Evolutionary conservation across 1,140 invertebrate species (phyloP).

Genomic region (Diachasmimorpha longicaudata): DNA sequence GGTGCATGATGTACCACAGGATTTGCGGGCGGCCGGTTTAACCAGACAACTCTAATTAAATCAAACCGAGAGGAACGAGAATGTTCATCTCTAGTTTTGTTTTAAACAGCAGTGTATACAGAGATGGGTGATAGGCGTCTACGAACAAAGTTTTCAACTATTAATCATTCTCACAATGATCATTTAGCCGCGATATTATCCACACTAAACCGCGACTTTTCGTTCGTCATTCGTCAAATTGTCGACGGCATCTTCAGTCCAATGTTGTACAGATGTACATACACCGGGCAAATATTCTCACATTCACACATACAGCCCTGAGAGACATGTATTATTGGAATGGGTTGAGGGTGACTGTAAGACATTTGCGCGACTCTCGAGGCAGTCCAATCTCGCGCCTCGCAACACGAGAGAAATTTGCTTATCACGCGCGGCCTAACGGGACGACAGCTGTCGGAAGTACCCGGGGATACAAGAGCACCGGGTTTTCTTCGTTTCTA

Average conservation of each 20-base stretch:
- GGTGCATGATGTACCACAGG: too few species aligned
- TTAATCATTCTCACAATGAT: not conserved
- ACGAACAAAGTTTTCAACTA: not conserved
- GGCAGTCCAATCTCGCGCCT: conserved; percentile 18
- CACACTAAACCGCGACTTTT: not conserved
- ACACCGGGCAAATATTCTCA: not conserved
- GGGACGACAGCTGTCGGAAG: conserved; percentile 38
- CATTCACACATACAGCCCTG: conserved; percentile 3
- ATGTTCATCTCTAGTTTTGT: not conserved
- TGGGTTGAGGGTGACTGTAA: not conserved
- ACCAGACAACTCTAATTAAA: not conserved
- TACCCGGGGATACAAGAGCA: conserved; percentile 29
- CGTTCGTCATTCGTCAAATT: not conserved
- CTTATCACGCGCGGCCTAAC: conserved; percentile 37
- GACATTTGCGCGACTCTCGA: conserved; percentile 8
- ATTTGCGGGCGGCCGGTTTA: not conserved
- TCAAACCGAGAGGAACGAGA: not conserved
- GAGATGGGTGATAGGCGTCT: not conserved
- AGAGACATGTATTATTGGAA: not conserved
- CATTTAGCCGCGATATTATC: not conserved
- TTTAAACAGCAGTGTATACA: not conserved
- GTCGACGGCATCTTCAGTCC: not conserved
- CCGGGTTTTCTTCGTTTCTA: conserved; percentile 8
- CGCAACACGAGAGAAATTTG: conserved; percentile 34
- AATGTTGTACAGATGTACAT: not conserved